Base-by-base conservation (phyloP, 2,888 invertebrate genomes). In the Ochropleura plecta region DNA sequence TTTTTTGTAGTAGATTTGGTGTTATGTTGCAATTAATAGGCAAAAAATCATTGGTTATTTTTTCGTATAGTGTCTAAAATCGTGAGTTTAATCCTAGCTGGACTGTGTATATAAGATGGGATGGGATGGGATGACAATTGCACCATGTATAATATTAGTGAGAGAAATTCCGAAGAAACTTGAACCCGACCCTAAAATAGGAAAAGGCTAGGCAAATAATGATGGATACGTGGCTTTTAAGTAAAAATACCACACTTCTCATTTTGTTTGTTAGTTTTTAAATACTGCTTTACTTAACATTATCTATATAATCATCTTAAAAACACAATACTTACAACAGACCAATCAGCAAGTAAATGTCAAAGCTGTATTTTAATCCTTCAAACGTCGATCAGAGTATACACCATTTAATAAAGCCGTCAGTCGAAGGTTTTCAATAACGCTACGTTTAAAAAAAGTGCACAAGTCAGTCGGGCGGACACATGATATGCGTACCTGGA, bases 401-500 rank as follows among this genome's bases (percentile, higher is more conserved):
- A 70, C 84, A 84, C 84, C 85, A 89, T 80, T 75, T 81, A 86
- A 86, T 81, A 83, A 81, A 79, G 86, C 86, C 82, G 89, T 86
- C 89, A 88, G 83, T 84, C 86, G 71, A 79, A 76, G 73, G 80
- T 81, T 89, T 90, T 87, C 88, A 91, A 90, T 89, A 90, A 88
- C 78, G 75, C 68, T 76, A 75, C 73, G 74, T 77, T 84, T 76
- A 78, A 83, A 89, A 90, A 91, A 89, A 85, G 53, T 60, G 78
- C 80, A 81, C 85, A 86, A 92, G 89, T 90, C 94, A 94, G 78
- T 90, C 92, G 88, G 86, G 87, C 90, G 94, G 90, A 93, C 89
- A 86, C 81, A 84, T 86, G 95, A 95, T 95, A 95, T 84, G 91
- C 82, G 79, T 79, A 74, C 78, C 86, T 92, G 95, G 94, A 95